Evolutionary conservation across 2,797 vertebrate genomes (phyloP).

Genomic region (Leucoraja ocellata): DNA sequence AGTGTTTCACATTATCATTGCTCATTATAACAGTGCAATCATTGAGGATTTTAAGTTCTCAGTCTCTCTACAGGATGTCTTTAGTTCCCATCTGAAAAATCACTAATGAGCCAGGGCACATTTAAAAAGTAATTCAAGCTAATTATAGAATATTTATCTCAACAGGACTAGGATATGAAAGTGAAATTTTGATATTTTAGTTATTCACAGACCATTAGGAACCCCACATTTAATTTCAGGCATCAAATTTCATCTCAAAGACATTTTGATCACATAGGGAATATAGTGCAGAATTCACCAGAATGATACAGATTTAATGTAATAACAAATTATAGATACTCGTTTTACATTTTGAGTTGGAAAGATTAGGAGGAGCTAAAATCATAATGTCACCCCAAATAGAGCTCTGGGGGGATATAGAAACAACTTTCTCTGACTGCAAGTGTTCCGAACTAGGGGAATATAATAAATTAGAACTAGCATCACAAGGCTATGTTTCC

Average conservation of each 20-base stretch:
- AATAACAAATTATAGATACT: background rate
- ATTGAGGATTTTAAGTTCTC: too few relatives aligned
- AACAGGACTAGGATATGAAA: background rate
- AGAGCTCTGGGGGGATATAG: background rate
- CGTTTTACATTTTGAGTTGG: background rate
- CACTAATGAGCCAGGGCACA: background rate
- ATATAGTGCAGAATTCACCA: background rate
- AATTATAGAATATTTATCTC: background rate
- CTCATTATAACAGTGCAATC: background rate
- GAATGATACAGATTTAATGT: background rate
- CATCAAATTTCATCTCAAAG: background rate
- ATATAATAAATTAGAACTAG: background rate
- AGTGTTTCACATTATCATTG: too few relatives aligned
- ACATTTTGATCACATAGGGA: background rate
- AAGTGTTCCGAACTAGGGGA: background rate
- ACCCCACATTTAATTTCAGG: background rate
- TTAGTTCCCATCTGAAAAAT: background rate
- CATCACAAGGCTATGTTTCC: background rate
- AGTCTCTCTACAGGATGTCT: background rate
- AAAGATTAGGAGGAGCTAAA: too few relatives aligned
- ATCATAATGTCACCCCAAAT: background rate
- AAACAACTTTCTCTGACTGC: background rate
- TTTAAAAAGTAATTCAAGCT: background rate
- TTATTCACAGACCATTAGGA: background rate
- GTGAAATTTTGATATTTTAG: background rate